Evolutionary conservation across 2,797 vertebrate genomes (phyloP), one percentile per base, ranked within the genome.

Genomic region (Chelon auratus): DNA sequence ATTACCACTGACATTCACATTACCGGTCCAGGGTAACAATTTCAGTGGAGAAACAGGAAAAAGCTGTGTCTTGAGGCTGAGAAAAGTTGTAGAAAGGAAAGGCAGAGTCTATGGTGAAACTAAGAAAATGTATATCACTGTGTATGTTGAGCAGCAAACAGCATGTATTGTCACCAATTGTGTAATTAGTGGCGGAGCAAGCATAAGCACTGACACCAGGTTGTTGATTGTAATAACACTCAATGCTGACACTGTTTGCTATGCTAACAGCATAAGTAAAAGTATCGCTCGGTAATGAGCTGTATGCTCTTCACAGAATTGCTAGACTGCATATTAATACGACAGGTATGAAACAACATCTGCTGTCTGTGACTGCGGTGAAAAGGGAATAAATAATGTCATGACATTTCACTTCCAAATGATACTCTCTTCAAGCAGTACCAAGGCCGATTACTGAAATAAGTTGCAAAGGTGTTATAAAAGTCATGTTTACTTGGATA

Each of bases 241-340:
- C 30, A 5, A 6, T 56, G 72, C 36, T 84, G 71, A 85, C 79
- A 73, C 47, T 66, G 72, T 70, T 88, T 61, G 75, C 63, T 56
- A 61, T 76, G 72, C 56, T 62, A 74, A 86, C 70, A 77, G 61
- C 57, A 37, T 52, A 77, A 77, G 52, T 50, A 69, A 72, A 18
- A 68, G 51, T 66, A 30, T 68, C 9, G n/a, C 65, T 84, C 67
- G 64, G 52, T 83, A 73, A 81, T 61, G 45, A 18, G 52, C 33
- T 61, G 30, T 4, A 56, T 37, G 51, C 73, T 85, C 26, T 64
- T 69, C 40, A 56, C 57, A 43, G 55, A 26, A 58, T 52, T 62
- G 72, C 69, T 47, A 59, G 60, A 71, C 62, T 77, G 81, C 65
- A 78, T 80, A 68, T 75, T 82, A 82, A 88, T 72, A 58, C 3